A percentile compares a stretch with the other conserved stretches of the same genome.
These are phyloP conservation scores for Pantherophis guttatus DNA, from an alignment of 2,113 vertebrate genomes.

Conservation along the genomic window DNA sequence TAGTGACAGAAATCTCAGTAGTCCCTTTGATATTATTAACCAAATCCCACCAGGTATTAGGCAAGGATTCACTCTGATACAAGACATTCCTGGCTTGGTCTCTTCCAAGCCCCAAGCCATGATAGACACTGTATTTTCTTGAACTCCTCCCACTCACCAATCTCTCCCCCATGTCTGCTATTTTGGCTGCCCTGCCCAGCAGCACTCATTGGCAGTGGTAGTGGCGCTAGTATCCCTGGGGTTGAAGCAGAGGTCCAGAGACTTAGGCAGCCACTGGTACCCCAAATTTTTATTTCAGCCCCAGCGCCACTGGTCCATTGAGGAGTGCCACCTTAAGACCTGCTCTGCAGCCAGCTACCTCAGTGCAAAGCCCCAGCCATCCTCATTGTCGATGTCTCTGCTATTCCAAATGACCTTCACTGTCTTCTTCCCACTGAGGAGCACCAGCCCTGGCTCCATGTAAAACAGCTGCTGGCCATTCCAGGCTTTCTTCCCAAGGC, in stretches of 20 bases:
- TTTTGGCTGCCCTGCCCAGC: not conserved
- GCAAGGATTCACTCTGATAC: not conserved
- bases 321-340: not conserved
- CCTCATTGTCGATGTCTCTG: not conserved
- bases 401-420: not conserved
- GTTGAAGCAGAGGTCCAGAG: not conserved
- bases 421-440: not conserved
- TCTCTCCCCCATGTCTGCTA: not conserved
- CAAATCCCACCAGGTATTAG: not conserved
- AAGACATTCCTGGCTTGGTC: not conserved
- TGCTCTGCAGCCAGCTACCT: not conserved
- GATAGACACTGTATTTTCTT: not conserved
- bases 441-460: not conserved
- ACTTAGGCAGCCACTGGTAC: not conserved
- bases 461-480: not conserved
- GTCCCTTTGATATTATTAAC: not conserved
- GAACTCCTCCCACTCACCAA: not conserved
- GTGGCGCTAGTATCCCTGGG: not conserved
- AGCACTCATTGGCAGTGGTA: not conserved
- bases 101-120: not conserved
- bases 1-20: not conserved
- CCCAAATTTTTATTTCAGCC: not conserved
- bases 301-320: not conserved
- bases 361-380: not conserved
- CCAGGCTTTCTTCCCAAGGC: not conserved